Evolutionary conservation across 2,113 vertebrate species (phyloP), one percentile per base, ranked within the genome.

Genomic region (Xenotilapia longispinis): DNA sequence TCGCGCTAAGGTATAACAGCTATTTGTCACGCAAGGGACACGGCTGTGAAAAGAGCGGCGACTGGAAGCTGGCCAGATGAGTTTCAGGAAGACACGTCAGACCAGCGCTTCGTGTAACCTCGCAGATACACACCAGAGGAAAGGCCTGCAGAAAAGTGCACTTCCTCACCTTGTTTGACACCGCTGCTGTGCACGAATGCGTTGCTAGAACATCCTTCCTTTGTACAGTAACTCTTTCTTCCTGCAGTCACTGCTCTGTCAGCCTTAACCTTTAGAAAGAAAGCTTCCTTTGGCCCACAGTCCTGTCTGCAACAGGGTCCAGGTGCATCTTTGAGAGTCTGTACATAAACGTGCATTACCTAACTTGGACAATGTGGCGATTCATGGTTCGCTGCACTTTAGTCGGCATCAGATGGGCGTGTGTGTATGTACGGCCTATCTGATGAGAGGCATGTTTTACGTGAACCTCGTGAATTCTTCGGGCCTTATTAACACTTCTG

Each of bases 131-230:
- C 7, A 28, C 9, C 10, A 36, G 51, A 91, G 92, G 90, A 94
- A 94, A 90, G 81, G 57, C 81, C 88, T 84, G 73, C 87, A 82
- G 89, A 91, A 11, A 89, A 91, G 83, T 55, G 82, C 55, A 90
- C 89, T 93, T 96, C 94, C 95, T 91, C 19, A 75, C 31, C 57
- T 60, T 40, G 23, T 26, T 54, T 73, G 82, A 88, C 47, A 55
- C 80, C 31, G 23, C 36, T 58, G 58, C 68, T 53, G 73, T 60
- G 82, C 78, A 53, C 42, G 40, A 88, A 70, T 85, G 58, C 86
- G 17, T 36, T 23, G 14, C 49, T 68, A 6, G 80, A 86, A 94
- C 93, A 92, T 94, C 89, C 94, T 95, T 94, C 92, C 93, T 94
- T 84, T 94, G 87, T 91, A 82, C 88, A 58, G 36, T 51, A 80